These are phyloP conservation scores for Centroberyx gerrardi DNA, from an alignment of 2,797 vertebrate genomes.

Conservation along the genomic window DNA sequence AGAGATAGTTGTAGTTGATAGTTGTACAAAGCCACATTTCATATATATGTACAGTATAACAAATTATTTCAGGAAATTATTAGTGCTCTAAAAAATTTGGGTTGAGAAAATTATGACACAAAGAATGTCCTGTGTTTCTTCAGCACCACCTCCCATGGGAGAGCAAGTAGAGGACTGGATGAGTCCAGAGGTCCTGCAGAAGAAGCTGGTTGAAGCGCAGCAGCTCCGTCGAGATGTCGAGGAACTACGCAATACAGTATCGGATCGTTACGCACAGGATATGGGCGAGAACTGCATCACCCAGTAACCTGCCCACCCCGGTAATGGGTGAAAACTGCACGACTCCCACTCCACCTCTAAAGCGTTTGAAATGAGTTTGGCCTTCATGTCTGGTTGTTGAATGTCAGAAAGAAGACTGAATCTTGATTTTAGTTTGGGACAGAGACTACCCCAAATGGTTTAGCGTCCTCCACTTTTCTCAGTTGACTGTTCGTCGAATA, in stretches of 20 bases:
- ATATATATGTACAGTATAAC: too few relatives aligned
- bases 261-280: conserved; percentile 97
- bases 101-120: not conserved
- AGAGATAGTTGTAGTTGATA: not conserved
- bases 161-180: conserved; percentile 89
- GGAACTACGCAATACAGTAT: conserved; percentile 93
- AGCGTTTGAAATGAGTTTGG: conserved; percentile 29
- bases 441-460: conserved; percentile 71
- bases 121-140: conserved; percentile 1
- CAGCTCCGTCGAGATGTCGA: conserved; percentile 94
- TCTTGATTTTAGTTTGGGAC: conserved; percentile 66
- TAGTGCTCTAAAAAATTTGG: not conserved
- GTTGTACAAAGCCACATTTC: not conserved
- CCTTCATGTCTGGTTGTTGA: conserved; percentile 41
- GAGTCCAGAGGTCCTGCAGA: conserved; percentile 90
- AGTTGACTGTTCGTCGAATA: conserved; percentile 48
- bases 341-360: conserved; percentile 22
- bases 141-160: conserved; percentile 82
- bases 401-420: conserved; percentile 60
- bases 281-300: conserved; percentile 99
- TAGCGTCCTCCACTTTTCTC: conserved; percentile 55
- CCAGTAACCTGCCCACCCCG: conserved; percentile 81
- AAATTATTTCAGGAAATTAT: not conserved
- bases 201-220: conserved; percentile 91
- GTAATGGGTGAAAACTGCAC: conserved; percentile 17